phyloP scores from a whole-genome alignment of 2,113 vertebrate species.

The Gallinago media region DNA sequence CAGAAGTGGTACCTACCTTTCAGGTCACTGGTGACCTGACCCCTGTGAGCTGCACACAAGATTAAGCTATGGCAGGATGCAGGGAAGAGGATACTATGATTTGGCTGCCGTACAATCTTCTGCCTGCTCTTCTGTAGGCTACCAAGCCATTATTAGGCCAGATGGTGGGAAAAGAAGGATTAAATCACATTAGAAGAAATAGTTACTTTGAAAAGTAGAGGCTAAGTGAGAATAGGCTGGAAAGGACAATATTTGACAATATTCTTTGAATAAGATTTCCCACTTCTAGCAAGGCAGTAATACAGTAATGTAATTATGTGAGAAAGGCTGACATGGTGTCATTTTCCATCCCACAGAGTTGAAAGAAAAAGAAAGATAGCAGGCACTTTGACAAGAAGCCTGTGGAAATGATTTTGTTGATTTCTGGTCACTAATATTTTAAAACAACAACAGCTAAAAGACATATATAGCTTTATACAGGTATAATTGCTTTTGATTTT shows the following conservation, averaged over 20 bases:
- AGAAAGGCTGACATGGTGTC: not conserved
- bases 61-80: not conserved
- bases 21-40: not conserved
- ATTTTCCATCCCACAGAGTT: not conserved
- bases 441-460: not conserved
- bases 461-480: not conserved
- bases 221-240: not conserved
- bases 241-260: not conserved
- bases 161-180: not conserved
- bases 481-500: not conserved
- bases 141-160: not conserved
- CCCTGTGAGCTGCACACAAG: not conserved
- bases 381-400: not conserved
- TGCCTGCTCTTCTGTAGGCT: not conserved
- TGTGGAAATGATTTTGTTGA: not conserved
- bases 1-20: not conserved
- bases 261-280: not conserved
- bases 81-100: accelerated
- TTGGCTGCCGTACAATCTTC: not conserved
- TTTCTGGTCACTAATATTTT: not conserved
- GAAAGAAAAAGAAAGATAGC: not conserved
- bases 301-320: not conserved
- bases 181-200: not conserved
- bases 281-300: not conserved
- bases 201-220: not conserved